Percentiles rank a stretch among this genome's conserved stretches.
Evolutionary conservation across 1,140 invertebrate species (phyloP).

Genomic region (Oryctes rhinoceros): DNA sequence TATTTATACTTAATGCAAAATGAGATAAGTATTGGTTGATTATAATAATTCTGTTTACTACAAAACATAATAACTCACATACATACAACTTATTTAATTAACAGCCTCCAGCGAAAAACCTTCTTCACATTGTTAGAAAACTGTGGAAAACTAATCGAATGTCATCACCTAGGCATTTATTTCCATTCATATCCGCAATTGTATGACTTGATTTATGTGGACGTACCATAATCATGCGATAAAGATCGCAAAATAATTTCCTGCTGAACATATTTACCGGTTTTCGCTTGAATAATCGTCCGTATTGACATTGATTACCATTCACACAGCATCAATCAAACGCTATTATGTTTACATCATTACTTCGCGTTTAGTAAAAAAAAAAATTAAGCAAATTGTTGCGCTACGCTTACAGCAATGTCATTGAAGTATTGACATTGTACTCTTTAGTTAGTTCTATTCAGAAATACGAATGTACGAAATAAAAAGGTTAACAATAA

Average conservation of each 20-base stretch:
- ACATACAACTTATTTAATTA: neutral
- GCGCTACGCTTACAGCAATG: neutral
- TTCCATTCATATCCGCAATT: neutral
- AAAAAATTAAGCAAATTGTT: neutral
- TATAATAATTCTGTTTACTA: too few relatives aligned
- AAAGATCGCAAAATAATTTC: conserved; percentile 15
- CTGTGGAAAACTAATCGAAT: neutral
- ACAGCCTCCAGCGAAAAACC: neutral
- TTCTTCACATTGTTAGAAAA: neutral
- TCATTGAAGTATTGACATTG: neutral
- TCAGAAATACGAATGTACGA: neutral
- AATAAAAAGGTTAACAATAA: neutral
- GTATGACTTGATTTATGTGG: neutral
- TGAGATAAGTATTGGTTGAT: too few relatives aligned
- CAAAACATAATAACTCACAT: too few relatives aligned
- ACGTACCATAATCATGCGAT: neutral
- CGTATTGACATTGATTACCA: conserved; percentile 14
- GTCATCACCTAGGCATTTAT: neutral
- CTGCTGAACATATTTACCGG: neutral
- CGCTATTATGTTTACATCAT: neutral
- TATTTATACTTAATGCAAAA: too few relatives aligned
- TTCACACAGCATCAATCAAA: neutral
- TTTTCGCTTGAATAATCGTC: conserved; percentile 2
- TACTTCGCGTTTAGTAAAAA: neutral
- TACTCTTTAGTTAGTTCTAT: neutral